A percentile compares a stretch with the other conserved stretches of the same genome.
Evolutionary conservation across 2,797 vertebrate species (phyloP).

Genomic region (Coccyzus lansbergi): DNA sequence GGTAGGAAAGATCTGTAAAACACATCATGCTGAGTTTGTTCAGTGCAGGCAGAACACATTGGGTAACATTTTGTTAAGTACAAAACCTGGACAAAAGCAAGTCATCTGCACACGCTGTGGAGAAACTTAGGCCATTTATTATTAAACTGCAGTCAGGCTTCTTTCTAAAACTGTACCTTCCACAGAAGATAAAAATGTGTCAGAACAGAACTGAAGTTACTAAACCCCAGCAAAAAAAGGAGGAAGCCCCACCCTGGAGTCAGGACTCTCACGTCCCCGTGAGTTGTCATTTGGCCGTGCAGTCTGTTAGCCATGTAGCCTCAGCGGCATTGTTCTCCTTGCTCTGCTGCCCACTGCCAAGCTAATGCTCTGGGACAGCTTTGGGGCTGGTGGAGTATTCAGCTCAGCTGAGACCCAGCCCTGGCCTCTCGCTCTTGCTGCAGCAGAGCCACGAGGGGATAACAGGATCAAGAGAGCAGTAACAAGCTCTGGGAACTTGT

Average conservation of each 20-base stretch:
- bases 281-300: neutral
- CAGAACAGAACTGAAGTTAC: neutral
- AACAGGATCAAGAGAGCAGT: slow-evolving; percentile 44
- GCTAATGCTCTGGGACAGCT: neutral
- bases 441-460: neutral
- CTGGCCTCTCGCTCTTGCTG: fast-evolving
- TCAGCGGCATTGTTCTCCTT: fast-evolving
- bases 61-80: neutral
- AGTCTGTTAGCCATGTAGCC: neutral
- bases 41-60: fast-evolving
- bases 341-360: neutral
- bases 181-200: neutral
- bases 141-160: neutral
- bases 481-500: slow-evolving; percentile 46
- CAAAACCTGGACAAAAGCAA: neutral
- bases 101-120: neutral
- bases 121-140: neutral
- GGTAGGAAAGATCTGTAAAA: neutral
- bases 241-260: neutral
- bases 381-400: fast-evolving
- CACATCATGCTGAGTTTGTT: neutral
- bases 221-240: fast-evolving
- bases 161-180: neutral
- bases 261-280: fast-evolving
- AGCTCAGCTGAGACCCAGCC: fast-evolving